Conservation (phyloP, 2,888 invertebrate genomes). For the Xestoiulus laeticollis region DNA sequence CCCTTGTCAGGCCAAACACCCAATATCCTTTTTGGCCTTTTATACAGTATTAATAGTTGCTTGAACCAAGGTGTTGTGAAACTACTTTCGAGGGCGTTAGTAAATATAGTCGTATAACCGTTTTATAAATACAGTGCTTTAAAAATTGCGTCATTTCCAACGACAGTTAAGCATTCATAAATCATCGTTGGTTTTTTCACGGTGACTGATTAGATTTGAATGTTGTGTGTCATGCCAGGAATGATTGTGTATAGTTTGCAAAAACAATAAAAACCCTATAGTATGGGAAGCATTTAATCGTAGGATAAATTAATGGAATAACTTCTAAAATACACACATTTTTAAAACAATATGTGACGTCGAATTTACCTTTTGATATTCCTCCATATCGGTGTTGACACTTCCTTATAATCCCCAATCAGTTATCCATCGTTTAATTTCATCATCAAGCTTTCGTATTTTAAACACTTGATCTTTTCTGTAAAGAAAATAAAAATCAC, state of each 20-base stretch:
- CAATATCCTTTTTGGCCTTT: background rate
- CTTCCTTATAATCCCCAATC: background rate
- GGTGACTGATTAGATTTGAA: background rate
- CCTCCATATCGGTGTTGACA: constrained; percentile 10
- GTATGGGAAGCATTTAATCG: too few relatives aligned
- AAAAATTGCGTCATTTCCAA: background rate
- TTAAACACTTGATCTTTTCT: background rate
- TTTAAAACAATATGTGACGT: background rate
- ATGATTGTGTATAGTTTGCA: background rate
- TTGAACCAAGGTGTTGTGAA: background rate
- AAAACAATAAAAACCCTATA: too few relatives aligned
- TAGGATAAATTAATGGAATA: too few relatives aligned
- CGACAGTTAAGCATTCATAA: background rate
- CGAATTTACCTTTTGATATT: constrained; percentile 2
- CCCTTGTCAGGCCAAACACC: constrained; percentile 1
- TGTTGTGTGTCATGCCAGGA: background rate
- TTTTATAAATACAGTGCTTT: background rate
- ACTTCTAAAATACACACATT: too few relatives aligned
- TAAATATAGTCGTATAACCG: background rate
- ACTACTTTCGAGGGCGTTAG: background rate
- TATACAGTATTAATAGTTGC: background rate
- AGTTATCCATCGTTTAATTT: constrained; percentile 5
- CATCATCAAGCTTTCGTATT: background rate
- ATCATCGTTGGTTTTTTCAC: background rate
- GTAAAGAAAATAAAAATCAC: background rate